phyloP scores from a whole-genome alignment of 1,140 invertebrate genomes.

The Drosophila baimaii region DNA sequence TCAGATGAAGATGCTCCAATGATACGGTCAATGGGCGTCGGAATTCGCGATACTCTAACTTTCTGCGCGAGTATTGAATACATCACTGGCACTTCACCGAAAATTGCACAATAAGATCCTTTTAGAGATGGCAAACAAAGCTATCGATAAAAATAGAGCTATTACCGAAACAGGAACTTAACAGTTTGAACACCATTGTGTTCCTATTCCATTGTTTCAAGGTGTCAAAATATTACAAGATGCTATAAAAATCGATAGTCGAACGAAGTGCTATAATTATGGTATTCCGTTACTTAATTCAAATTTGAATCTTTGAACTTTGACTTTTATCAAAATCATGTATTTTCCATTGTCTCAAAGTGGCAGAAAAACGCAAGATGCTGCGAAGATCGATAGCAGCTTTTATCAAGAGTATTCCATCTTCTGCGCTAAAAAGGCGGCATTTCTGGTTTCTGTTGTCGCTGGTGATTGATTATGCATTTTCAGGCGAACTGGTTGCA shows the following conservation, averaged over 20 bases:
- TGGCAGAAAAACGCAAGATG: neutral
- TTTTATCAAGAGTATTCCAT: conserved; percentile 30
- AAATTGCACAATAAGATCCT: neutral
- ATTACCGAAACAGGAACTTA: neutral
- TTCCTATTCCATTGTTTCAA: neutral
- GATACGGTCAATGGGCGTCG: conserved; percentile 66
- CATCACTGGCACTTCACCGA: neutral
- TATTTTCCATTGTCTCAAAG: neutral
- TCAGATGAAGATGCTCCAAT: conserved; percentile 70
- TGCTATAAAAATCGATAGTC: neutral
- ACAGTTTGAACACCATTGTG: neutral
- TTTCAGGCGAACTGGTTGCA: conserved; percentile 78
- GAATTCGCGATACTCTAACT: conserved; percentile 46
- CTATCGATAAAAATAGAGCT: neutral
- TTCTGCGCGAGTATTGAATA: neutral
- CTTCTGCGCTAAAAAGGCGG: neutral
- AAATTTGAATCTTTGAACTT: too few species aligned
- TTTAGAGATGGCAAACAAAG: neutral
- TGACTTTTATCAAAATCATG: neutral
- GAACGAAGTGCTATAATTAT: too few species aligned
- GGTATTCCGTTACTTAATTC: too few species aligned
- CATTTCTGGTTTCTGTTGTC: conserved; percentile 43
- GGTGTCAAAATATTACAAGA: neutral
- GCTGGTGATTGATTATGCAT: conserved; percentile 79
- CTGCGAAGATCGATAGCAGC: neutral